phyloP scores from a whole-genome alignment of 1,140 invertebrate genomes.

The Leptinotarsa texana region DNA sequence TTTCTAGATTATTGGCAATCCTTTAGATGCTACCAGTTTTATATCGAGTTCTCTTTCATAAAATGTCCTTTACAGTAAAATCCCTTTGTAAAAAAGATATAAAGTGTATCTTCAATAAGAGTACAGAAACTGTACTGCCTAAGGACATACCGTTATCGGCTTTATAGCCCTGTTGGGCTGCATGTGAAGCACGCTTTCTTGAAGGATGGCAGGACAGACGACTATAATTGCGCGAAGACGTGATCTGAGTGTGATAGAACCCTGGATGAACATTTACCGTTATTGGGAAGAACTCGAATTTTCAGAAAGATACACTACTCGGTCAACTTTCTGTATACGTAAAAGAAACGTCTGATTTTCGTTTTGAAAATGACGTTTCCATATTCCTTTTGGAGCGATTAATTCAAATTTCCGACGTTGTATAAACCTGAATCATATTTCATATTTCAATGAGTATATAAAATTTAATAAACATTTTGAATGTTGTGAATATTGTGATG shows the following conservation, averaged over 20 bases:
- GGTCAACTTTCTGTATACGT: too few relatives aligned
- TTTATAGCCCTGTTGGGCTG: constrained; percentile 24
- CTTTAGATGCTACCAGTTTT: too few relatives aligned
- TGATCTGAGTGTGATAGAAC: constrained; percentile 46
- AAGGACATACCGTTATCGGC: constrained; percentile 7
- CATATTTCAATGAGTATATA: too few relatives aligned
- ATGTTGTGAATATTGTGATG: too few relatives aligned
- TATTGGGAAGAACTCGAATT: constrained; percentile 33
- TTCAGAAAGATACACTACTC: constrained; percentile 18
- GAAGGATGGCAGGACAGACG: constrained; percentile 50
- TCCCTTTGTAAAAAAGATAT: constrained; percentile 4
- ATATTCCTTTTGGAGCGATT: too few relatives aligned
- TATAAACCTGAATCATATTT: too few relatives aligned
- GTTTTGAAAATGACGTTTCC: too few relatives aligned
- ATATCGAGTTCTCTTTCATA: background rate
- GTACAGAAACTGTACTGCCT: constrained; percentile 5
- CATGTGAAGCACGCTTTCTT: constrained; percentile 49
- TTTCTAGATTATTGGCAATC: too few relatives aligned
- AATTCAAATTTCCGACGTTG: too few relatives aligned
- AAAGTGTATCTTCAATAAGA: constrained; percentile 12
- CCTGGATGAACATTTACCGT: constrained; percentile 30
- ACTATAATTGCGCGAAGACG: constrained; percentile 50
- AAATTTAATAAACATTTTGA: too few relatives aligned
- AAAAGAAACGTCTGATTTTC: too few relatives aligned
- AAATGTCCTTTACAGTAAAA: background rate